phyloP scores from a whole-genome alignment of 2,888 invertebrate species.

The Lycocerus yunnanus region DNA sequence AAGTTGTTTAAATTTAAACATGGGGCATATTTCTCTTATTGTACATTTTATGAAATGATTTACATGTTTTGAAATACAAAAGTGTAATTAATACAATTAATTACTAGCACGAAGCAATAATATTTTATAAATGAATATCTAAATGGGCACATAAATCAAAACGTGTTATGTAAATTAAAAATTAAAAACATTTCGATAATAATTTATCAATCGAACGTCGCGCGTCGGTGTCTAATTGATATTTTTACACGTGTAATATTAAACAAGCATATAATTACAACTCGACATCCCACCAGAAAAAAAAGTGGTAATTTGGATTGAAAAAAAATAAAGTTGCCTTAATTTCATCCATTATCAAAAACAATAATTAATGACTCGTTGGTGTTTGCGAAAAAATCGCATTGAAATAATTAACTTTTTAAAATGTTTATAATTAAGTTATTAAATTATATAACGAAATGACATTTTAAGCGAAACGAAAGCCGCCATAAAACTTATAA shows the following conservation, averaged over 20 bases:
- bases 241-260: background rate
- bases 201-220: background rate
- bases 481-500: background rate
- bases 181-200: background rate
- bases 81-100: background rate
- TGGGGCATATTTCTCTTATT: too few relatives aligned
- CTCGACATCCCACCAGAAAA: background rate
- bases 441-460: slow-evolving; percentile 1
- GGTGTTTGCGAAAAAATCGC: background rate
- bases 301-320: background rate
- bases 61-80: background rate
- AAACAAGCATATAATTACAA: background rate
- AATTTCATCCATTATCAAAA: background rate
- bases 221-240: background rate
- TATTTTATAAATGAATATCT: background rate
- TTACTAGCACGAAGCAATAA: background rate
- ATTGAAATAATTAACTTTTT: background rate
- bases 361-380: background rate
- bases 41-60: too few relatives aligned
- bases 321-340: background rate
- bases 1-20: too few relatives aligned
- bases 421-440: background rate
- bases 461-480: background rate
- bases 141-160: background rate
- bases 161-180: background rate